Base-by-base conservation (phyloP, 2,888 invertebrate species). In the Eurytoma californica region DNA sequence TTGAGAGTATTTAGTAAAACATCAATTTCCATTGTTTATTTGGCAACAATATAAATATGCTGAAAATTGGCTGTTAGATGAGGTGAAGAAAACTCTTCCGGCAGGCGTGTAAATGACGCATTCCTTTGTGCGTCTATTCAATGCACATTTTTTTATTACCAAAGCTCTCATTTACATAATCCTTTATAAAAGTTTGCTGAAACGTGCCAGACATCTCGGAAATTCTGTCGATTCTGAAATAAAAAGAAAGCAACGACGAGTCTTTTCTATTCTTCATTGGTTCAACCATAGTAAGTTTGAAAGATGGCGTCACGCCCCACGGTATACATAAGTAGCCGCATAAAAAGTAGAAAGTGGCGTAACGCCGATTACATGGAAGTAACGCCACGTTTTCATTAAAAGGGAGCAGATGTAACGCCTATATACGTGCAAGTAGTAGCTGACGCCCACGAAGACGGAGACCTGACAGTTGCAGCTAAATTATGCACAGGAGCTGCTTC, bases 291-390 rank as follows among this genome's bases (percentile, higher is more conserved):
- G 66, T 49, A 66, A 66, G 66, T 66, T 20, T 3, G 51, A 66
- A 14, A 63, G 30, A 30, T 18, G 66, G 47, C 66, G 66, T 66
- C 51, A 66, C 51, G 66, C 66, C 51, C 57, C 16, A 9, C n/a
- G 53, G 53, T 53, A 53, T 53, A 53, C n/a, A 53, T 53, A 20
- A 24, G 57, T 65, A 63, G 60, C n/a, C 58, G 65, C 30, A 39
- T 70, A 69, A 69, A 74, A 79, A 73, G 58, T 85, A 84, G 85
- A 87, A 87, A 86, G 85, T 83, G 82, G 79, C 66, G 81, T 80
- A 84, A 83, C 80, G 82, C 55, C 82, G 74, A 82, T 83, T 80
- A 82, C 72, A 73, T 68, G 60, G 39, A 70, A 67, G 24, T 47
- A 16, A 47, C 53, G 47, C 55, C 4, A 13, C 65, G n/a, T 30